These are phyloP conservation scores for Orius laevigatus DNA, from an alignment of 1,140 invertebrate genomes.

Conservation along the genomic window DNA sequence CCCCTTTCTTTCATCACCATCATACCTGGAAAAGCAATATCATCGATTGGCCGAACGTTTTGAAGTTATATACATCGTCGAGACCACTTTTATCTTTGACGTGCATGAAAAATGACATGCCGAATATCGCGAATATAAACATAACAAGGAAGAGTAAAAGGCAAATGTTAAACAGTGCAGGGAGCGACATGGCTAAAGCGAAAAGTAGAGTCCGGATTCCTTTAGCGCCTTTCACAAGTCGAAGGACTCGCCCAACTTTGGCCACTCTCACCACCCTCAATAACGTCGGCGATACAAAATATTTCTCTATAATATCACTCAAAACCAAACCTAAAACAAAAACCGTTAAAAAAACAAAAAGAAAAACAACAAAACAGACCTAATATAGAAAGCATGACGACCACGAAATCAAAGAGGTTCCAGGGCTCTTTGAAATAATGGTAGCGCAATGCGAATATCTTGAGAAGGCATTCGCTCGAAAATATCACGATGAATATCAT, in stretches of 20 bases:
- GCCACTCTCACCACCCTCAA: conserved; percentile 93
- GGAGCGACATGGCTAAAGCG: conserved; percentile 93
- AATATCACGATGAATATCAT: conserved; percentile 97
- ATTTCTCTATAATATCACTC: conserved; percentile 91
- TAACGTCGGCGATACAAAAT: conserved; percentile 93
- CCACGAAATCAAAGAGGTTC: conserved; percentile 98
- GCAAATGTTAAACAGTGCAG: conserved; percentile 97
- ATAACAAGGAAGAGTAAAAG: conserved; percentile 93
- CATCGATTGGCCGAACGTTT: conserved; percentile 96
- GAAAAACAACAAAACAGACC: conserved; percentile 41
- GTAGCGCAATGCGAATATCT: conserved; percentile 90
- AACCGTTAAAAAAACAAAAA: neutral
- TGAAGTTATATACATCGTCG: conserved; percentile 95
- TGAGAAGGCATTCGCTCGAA: conserved; percentile 90
- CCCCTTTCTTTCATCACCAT: too few species aligned
- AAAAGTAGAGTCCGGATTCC: conserved; percentile 93
- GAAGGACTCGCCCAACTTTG: conserved; percentile 89
- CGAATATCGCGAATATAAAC: conserved; percentile 98
- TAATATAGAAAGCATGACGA: conserved; percentile 95
- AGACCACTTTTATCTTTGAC: conserved; percentile 84
- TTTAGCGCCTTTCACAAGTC: conserved; percentile 93
- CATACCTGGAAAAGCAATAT: conserved; percentile 87
- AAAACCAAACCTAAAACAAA: conserved; percentile 67
- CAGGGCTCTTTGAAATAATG: conserved; percentile 98
- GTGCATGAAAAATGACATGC: conserved; percentile 99